Evolutionary conservation across 92 coral and sea anemone genomes (phyloP).

Genomic region (Heteractis magnifica): DNA sequence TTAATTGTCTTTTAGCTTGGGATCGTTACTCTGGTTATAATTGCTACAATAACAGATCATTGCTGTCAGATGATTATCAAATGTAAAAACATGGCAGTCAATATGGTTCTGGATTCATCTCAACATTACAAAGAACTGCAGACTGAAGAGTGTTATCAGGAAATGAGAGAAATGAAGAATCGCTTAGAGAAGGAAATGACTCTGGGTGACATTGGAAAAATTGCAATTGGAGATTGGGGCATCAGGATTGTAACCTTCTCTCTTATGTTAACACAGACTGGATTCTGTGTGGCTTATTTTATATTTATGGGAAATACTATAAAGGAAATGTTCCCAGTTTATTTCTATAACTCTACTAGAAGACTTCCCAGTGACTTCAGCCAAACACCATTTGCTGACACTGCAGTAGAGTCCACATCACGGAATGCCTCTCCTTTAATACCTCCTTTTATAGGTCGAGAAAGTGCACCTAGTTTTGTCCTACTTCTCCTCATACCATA

Average conservation of each 20-base stretch:
- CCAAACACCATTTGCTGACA: not conserved
- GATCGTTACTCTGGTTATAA: constrained; percentile 64
- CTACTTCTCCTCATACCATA: constrained; percentile 79
- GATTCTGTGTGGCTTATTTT: constrained; percentile 92
- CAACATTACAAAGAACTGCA: constrained; percentile 68
- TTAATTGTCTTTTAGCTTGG: constrained; percentile 64
- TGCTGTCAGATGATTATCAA: constrained; percentile 90
- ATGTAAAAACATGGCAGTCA: constrained; percentile 89
- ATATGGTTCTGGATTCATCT: constrained; percentile 79
- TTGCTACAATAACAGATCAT: constrained; percentile 87
- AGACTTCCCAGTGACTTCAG: not conserved
- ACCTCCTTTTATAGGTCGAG: constrained; percentile 37
- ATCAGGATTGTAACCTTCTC: constrained; percentile 76
- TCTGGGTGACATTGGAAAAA: constrained; percentile 83
- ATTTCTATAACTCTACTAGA: constrained; percentile 11
- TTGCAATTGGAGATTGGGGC: constrained; percentile 93
- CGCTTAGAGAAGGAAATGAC: constrained; percentile 81
- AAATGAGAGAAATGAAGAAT: constrained; percentile 60
- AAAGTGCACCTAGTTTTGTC: constrained; percentile 74
- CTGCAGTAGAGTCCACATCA: not conserved
- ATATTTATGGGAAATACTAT: constrained; percentile 95
- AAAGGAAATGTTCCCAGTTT: constrained; percentile 76
- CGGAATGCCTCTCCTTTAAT: constrained; percentile 48
- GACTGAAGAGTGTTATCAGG: constrained; percentile 62
- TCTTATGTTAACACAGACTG: constrained; percentile 81